Percentiles rank a stretch among this genome's conserved stretches.
These are phyloP conservation scores for Megalops atlanticus DNA, from an alignment of 2,113 vertebrate genomes.

Conservation along the genomic window DNA sequence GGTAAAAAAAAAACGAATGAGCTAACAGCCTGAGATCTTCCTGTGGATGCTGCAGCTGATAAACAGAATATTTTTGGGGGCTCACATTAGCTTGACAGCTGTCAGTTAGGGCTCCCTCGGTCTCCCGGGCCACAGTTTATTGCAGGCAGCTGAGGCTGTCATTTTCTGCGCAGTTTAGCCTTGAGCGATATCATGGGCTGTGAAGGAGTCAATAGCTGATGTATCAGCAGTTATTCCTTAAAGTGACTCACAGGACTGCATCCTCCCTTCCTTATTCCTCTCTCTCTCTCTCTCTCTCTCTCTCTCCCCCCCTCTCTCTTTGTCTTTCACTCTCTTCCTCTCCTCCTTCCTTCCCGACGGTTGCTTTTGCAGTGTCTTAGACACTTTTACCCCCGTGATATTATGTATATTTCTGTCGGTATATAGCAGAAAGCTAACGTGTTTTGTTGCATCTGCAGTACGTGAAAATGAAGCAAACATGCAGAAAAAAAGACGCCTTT, in stretches of 20 bases:
- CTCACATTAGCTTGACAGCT: constrained; percentile 95
- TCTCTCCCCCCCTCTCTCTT: constrained; percentile 41
- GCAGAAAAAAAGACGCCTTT: no score
- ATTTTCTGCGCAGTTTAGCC: constrained; percentile 93
- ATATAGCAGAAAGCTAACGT: no score
- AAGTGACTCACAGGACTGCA: constrained; percentile 91
- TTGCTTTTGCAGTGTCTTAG: no score
- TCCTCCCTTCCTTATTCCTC: constrained; percentile 58
- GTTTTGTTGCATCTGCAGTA: no score
- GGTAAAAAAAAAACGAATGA: neutral
- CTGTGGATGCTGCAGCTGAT: neutral
- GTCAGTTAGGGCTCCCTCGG: constrained; percentile 92
- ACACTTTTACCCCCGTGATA: no score
- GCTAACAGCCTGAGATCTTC: neutral
- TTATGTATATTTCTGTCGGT: no score
- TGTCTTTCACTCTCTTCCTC: constrained; percentile 65
- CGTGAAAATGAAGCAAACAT: no score
- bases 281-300: constrained; percentile 48
- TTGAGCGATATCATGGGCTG: constrained; percentile 90
- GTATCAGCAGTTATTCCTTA: constrained; percentile 97
- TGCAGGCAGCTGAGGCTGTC: constrained; percentile 93
- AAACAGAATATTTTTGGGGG: constrained; percentile 55
- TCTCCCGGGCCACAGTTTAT: constrained; percentile 93
- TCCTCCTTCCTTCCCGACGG: neutral
- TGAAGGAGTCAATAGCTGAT: constrained; percentile 95